Conservation (phyloP, 1,140 invertebrate genomes). For the Schlechtendalia chinensis region DNA sequence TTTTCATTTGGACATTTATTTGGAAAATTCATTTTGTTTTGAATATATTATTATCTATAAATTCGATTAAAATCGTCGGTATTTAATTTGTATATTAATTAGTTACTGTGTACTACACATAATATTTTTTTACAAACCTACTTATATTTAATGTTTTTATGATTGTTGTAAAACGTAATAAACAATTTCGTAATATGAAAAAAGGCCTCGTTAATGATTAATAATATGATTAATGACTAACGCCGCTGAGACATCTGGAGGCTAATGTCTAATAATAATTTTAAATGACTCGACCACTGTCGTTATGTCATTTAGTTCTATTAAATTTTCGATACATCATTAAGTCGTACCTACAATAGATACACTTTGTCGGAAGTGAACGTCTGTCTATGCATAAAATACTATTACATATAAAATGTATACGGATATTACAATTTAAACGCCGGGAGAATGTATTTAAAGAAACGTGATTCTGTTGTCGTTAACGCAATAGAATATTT, state of each 20-base stretch:
- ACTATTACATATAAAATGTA: background rate
- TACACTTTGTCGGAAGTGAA: background rate
- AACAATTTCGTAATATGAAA: background rate
- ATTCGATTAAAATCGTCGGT: too few relatives aligned
- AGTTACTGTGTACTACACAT: too few relatives aligned
- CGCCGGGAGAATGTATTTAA: background rate
- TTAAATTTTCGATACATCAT: background rate
- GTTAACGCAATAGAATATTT: too few relatives aligned
- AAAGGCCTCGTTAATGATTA: constrained; percentile 5
- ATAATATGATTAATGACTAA: constrained; percentile 16
- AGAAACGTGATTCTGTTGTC: too few relatives aligned
- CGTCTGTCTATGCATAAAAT: too few relatives aligned
- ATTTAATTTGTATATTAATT: too few relatives aligned
- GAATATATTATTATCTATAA: too few relatives aligned
- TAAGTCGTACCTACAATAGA: background rate
- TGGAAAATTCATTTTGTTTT: too few relatives aligned
- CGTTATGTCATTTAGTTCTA: too few relatives aligned
- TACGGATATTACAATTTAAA: background rate
- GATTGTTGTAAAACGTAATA: background rate
- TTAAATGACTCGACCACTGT: background rate
- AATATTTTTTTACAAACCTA: background rate
- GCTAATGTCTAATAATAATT: constrained; percentile 16
- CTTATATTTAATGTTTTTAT: background rate
- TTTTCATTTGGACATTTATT: too few relatives aligned
- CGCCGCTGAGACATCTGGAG: background rate